Evolutionary conservation across 1,140 invertebrate species (phyloP).

Genomic region (Andrena cerasifolii): DNA sequence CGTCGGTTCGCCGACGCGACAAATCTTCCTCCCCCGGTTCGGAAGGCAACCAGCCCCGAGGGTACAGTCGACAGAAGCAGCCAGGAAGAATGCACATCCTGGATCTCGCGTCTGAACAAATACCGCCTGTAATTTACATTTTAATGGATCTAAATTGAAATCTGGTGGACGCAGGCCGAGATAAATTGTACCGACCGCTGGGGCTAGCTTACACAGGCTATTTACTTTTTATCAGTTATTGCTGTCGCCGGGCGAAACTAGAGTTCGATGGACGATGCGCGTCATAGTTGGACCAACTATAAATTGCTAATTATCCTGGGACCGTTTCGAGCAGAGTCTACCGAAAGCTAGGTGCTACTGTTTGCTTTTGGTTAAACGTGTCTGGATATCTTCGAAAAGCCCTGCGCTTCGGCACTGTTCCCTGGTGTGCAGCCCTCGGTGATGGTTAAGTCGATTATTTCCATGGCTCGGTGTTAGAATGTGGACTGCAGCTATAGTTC

Average conservation of each 20-base stretch:
- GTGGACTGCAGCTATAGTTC: no score
- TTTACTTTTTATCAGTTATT: conserved; percentile 67
- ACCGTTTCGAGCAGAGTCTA: conserved; percentile 5
- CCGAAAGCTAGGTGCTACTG: neutral
- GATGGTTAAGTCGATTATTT: no score
- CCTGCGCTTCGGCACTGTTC: neutral
- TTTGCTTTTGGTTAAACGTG: neutral
- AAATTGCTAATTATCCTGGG: conserved; percentile 63
- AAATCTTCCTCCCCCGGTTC: conserved; percentile 2
- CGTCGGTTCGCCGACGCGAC: conserved; percentile 17
- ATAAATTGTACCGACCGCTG: conserved; percentile 62
- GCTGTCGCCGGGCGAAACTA: conserved; percentile 25
- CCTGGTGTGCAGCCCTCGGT: no score
- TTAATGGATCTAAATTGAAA: conserved; percentile 77
- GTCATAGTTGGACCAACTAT: conserved; percentile 10
- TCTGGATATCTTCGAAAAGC: neutral
- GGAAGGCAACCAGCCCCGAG: conserved; percentile 19
- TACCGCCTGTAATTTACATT: conserved; percentile 70
- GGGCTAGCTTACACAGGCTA: conserved; percentile 45
- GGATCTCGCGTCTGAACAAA: conserved; percentile 59
- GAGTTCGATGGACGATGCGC: neutral
- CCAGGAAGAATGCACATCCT: conserved; percentile 45
- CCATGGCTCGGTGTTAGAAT: no score
- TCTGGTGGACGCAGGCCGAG: conserved; percentile 57
- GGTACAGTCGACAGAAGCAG: conserved; percentile 16